phyloP scores from a whole-genome alignment of 2,113 vertebrate species.

The Scomber japonicus region DNA sequence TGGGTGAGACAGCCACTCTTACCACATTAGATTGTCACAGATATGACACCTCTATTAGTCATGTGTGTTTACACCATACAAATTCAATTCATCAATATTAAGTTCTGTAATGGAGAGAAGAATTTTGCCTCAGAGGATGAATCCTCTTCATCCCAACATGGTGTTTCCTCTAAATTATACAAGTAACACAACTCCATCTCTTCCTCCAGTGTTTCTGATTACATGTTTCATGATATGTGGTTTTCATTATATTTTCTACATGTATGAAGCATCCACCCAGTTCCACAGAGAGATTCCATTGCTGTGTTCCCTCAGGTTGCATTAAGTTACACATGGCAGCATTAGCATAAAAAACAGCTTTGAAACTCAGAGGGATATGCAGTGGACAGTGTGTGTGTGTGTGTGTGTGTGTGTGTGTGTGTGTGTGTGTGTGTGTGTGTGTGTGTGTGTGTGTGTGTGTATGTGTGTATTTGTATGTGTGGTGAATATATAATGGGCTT shows the following conservation, averaged over 20 bases:
- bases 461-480: conserved; percentile 12
- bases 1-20: no score
- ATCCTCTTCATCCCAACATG: neutral
- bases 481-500: neutral
- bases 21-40: no score
- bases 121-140: conserved; percentile 1
- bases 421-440: conserved; percentile 1
- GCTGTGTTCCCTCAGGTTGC: neutral
- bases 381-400: conserved; percentile 6
- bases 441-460: neutral
- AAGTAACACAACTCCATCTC: neutral
- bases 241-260: no score
- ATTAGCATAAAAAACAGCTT: conserved; percentile 15
- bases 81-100: no score
- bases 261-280: neutral
- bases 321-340: neutral
- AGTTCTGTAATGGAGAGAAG: no score
- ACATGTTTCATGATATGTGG: no score
- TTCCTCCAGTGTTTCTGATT: no score
- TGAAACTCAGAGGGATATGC: conserved; percentile 41
- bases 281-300: neutral
- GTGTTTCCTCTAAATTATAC: neutral
- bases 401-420: neutral
- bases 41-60: no score
- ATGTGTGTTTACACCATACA: no score